phyloP scores from a whole-genome alignment of 2,113 vertebrate species.

The Calidris pygmaea region DNA sequence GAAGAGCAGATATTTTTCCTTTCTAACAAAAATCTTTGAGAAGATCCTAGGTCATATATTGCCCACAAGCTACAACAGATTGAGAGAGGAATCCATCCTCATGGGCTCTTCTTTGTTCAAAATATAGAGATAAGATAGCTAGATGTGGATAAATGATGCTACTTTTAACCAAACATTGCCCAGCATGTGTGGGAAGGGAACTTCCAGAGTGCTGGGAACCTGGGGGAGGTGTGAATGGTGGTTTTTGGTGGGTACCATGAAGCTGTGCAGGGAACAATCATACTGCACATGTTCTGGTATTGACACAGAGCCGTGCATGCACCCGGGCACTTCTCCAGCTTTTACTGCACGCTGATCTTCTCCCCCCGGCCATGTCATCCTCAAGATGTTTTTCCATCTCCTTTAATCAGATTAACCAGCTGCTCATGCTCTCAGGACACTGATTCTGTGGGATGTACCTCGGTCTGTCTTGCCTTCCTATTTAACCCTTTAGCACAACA shows the following conservation, averaged over 20 bases:
- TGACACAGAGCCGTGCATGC: fast-evolving
- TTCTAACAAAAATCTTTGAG: background rate
- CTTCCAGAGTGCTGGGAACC: fast-evolving
- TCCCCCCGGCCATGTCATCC: background rate
- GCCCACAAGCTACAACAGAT: background rate
- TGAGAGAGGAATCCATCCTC: background rate
- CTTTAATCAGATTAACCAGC: slow-evolving; percentile 50
- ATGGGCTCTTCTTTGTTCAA: background rate
- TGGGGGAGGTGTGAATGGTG: fast-evolving
- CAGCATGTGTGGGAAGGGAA: background rate
- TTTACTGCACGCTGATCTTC: background rate
- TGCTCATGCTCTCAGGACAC: slow-evolving; percentile 1
- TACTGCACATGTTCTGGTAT: background rate
- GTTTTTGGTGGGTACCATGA: background rate
- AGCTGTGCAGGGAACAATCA: background rate
- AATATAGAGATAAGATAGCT: background rate
- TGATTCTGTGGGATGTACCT: background rate
- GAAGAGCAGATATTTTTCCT: background rate
- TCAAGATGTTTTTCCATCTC: slow-evolving; percentile 33
- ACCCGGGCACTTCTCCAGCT: background rate
- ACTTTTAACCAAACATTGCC: background rate
- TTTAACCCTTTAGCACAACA: background rate
- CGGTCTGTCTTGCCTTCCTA: background rate
- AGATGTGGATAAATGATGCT: background rate
- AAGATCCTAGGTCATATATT: background rate